Percentiles rank a stretch among this genome's conserved stretches.
phyloP scores from a whole-genome alignment of 2,113 vertebrate genomes.

The Melanerpes aurifrons region DNA sequence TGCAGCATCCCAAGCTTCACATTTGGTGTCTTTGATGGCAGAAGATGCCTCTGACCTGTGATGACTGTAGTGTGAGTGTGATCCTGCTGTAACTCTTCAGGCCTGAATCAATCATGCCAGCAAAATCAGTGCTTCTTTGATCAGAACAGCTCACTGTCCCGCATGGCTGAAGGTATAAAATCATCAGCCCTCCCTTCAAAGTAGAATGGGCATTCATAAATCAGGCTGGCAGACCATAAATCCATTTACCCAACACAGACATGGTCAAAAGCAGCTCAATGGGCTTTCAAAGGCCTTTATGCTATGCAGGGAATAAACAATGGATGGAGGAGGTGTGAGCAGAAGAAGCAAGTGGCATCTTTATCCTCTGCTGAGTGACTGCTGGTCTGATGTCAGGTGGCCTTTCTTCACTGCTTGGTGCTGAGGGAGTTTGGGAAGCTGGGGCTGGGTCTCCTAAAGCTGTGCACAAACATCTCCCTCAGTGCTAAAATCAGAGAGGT shows the following conservation, averaged over 20 bases:
- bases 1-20: neutral
- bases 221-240: conserved; percentile 65
- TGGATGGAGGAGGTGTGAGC: neutral
- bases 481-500: neutral
- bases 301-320: conserved; percentile 1
- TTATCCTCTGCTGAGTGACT: neutral
- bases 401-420: neutral
- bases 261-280: conserved; percentile 24
- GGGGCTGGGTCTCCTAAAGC: neutral
- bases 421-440: neutral
- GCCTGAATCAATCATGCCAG: conserved; percentile 47
- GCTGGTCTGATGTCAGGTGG: neutral
- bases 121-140: conserved; percentile 35
- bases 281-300: conserved; percentile 35
- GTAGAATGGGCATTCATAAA: conserved; percentile 50
- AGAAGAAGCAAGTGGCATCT: neutral
- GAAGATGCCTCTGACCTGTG: neutral
- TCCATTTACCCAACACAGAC: conserved; percentile 60
- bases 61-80: neutral
- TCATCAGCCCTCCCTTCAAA: conserved; percentile 21
- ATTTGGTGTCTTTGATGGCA: neutral
- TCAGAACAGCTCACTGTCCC: conserved; percentile 43
- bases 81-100: neutral
- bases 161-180: conserved; percentile 54
- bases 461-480: neutral